Evolutionary conservation across 2,113 vertebrate genomes (phyloP).

Genomic region (Bubo blakistoni): DNA sequence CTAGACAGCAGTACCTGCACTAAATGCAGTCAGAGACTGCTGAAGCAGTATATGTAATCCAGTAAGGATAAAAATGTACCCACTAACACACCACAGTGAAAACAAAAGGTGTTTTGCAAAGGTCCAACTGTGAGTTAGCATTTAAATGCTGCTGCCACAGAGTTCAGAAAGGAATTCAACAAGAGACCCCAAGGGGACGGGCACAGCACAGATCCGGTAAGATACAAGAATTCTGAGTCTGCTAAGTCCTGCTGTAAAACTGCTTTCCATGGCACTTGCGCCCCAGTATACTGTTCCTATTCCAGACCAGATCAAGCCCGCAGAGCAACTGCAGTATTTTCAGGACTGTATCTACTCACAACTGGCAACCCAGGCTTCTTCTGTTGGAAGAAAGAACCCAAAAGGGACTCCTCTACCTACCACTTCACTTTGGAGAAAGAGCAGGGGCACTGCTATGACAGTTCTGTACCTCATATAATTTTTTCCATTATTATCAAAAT

Average conservation of each 20-base stretch:
- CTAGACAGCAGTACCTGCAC: background rate
- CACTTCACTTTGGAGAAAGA: background rate
- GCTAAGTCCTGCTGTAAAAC: background rate
- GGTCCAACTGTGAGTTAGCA: background rate
- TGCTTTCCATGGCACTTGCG: background rate
- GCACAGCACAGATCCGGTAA: accelerated
- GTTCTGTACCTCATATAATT: background rate
- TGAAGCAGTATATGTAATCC: background rate
- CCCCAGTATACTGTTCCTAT: background rate
- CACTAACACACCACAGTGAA: background rate
- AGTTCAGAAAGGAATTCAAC: background rate
- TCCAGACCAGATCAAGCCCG: background rate
- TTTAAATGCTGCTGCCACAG: background rate
- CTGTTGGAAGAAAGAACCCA: background rate
- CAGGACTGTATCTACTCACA: background rate
- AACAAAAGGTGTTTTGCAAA: background rate
- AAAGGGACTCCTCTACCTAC: background rate
- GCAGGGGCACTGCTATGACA: background rate
- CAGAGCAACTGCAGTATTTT: background rate
- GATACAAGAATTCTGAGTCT: background rate
- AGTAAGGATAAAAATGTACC: background rate
- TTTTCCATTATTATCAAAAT: background rate
- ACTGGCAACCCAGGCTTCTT: background rate
- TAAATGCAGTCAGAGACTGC: background rate
- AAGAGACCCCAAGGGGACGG: background rate